A percentile compares a stretch with the other conserved stretches of the same genome.
Evolutionary conservation across 2,888 invertebrate species (phyloP).

Genomic region (Athrips mouffetella): DNA sequence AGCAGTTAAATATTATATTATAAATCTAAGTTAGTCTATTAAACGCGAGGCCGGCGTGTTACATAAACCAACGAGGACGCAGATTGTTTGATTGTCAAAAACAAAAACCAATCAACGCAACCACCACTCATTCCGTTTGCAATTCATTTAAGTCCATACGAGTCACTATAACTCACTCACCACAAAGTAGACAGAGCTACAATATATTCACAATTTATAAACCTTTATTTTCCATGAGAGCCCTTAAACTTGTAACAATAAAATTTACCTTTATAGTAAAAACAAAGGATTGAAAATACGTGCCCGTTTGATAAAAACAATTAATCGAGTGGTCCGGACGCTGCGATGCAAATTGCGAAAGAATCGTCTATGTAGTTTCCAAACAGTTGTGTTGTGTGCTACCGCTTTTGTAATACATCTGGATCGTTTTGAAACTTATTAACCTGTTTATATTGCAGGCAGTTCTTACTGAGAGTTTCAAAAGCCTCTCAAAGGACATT

Average conservation of each 20-base stretch:
- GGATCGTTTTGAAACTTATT: slow-evolving; percentile 77
- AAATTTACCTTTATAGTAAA: slow-evolving; percentile 28
- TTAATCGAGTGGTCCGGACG: slow-evolving; percentile 75
- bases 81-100: slow-evolving; percentile 48
- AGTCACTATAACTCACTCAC: slow-evolving; percentile 31
- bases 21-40: slow-evolving; percentile 41
- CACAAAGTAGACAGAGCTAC: slow-evolving; percentile 20
- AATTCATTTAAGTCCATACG: slow-evolving; percentile 26
- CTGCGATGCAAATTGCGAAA: slow-evolving; percentile 69
- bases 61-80: slow-evolving; percentile 52
- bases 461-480: slow-evolving; percentile 45
- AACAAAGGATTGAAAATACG: slow-evolving; percentile 58
- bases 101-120: slow-evolving; percentile 41
- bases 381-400: slow-evolving; percentile 69
- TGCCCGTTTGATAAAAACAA: slow-evolving; percentile 67
- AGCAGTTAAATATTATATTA: slow-evolving; percentile 40
- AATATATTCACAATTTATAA: slow-evolving; percentile 22
- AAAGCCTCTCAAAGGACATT: slow-evolving; percentile 62
- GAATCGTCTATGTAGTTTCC: slow-evolving; percentile 64
- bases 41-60: slow-evolving; percentile 54
- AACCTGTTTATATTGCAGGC: slow-evolving; percentile 70
- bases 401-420: slow-evolving; percentile 76
- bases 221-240: slow-evolving; percentile 20
- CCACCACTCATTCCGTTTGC: slow-evolving; percentile 32
- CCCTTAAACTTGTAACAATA: slow-evolving; percentile 6